Percentiles rank a stretch among this genome's conserved stretches.
These are phyloP conservation scores for Phocides pigmalion DNA, from an alignment of 1,140 invertebrate genomes.

Conservation along the genomic window DNA sequence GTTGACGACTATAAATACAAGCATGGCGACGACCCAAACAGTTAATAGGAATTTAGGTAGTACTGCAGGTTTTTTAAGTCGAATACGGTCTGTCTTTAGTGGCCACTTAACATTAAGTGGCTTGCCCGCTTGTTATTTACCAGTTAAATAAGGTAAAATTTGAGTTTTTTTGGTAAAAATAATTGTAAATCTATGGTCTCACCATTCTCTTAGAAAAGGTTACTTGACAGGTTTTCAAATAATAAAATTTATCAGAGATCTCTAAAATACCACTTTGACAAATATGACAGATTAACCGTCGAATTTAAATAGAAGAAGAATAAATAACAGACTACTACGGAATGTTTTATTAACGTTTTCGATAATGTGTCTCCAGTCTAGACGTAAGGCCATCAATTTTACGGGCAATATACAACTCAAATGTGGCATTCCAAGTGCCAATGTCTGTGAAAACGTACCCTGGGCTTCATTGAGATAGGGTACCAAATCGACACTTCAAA, in stretches of 20 bases:
- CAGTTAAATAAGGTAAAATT: no score
- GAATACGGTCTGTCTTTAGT: no score
- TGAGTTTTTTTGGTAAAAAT: no score
- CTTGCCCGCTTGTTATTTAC: no score
- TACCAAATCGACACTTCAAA: slow-evolving; percentile 13
- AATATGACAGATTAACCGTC: neutral
- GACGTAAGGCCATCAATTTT: slow-evolving; percentile 31
- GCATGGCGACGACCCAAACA: no score
- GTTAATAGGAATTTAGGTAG: no score
- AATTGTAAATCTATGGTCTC: no score
- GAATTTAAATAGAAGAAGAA: neutral
- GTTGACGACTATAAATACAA: no score
- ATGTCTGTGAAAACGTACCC: neutral
- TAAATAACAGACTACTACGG: slow-evolving; percentile 16
- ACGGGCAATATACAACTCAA: slow-evolving; percentile 22
- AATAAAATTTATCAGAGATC: neutral
- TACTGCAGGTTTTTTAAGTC: no score
- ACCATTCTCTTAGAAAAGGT: no score
- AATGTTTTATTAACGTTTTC: slow-evolving; percentile 38
- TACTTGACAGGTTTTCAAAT: neutral
- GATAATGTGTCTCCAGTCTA: slow-evolving; percentile 44
- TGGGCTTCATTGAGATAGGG: slow-evolving; percentile 5
- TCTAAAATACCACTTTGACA: neutral
- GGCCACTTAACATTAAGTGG: no score
- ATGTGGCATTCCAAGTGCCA: slow-evolving; percentile 9